Evolutionary conservation across 2,888 invertebrate species (phyloP), one percentile per base, ranked within the genome.

Genomic region (Agelastica alni): DNA sequence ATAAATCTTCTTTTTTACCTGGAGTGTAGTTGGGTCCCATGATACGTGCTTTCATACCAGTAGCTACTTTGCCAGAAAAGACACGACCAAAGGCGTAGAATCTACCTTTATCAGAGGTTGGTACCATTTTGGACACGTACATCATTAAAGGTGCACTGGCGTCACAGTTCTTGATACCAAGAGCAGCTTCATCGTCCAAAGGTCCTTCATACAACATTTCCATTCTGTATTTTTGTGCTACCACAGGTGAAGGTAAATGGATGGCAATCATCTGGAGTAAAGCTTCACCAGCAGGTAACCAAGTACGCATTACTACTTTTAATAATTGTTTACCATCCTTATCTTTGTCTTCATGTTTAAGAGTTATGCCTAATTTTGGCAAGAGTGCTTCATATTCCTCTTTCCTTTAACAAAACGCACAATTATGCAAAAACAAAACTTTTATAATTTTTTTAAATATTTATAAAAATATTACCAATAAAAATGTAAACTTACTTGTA

Each of bases 61-160:
- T 94, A 64, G 87, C 81, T 6, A 70, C 84, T 79, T 90, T 94
- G 71, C 99, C 99, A 66, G 98, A 93, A 85, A 99, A 99, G 20
- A 99, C 99, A 80, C 99, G 96, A 44, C 99, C 99, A 78, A 99
- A 99, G 58, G 99, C 99, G 80, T 97, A 99, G 89, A 99, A 99
- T 76, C 99, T 91, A 60, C 99, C 99, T 83, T 99, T 99, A 80
- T 99, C 99, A 9, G 95, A 90, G 10, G 99, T 99, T 65, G 99
- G 99, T 77, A 99, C 99, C 99, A 99, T 99, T 82, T 99, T 99
- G 43, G 96, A 96, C 66, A 99, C 85, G 86, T 99, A 99, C 99
- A 99, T 99, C 97, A 99, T 99, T 54, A 99, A 85, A 10, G 97
- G 98, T 34, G 91, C 99, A 66, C 94, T 91, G 9, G 98, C 90